Base-by-base conservation (phyloP, 2,113 vertebrate species). In the Uria aalge region DNA sequence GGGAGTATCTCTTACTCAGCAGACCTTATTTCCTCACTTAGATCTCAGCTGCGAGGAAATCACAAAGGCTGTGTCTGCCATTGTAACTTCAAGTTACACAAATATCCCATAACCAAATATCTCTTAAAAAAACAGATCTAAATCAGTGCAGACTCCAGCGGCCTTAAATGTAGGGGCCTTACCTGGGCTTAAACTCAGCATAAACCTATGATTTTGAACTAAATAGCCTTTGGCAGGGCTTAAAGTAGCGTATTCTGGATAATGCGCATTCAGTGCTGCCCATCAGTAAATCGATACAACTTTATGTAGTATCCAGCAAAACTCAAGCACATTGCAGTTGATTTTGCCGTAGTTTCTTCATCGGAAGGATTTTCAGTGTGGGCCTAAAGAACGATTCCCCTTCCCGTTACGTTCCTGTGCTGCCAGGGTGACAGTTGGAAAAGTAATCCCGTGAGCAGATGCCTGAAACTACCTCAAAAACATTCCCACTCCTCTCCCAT, bases 391-490 rank as follows among this genome's bases (percentile, higher is more conserved):
- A 27, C 30, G 2, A 45, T 40, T 50, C 47, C 63, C 27, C 4
- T n/a, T 10, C 38, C 36, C 1, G 1, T 32, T 13, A 11, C 0
- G 1, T 69, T 75, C 56, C 62, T 45, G 22, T 52, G 2, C 34
- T 59, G 48, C 34, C 47, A 26, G 50, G 41, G 52, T 66, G 57
- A 24, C 36, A 7, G 18, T 43, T 18, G 22, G 57, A 59, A 56
- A 57, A 30, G 27, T 15, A 72, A 77, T n/a, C 34, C 57, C 47
- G 43, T 52, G 60, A 79, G 29, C 2, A 2, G 47, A 15, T 60
- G 41, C 59, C 67, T 30, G 47, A 68, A 29, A 19, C 56, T 24
- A 32, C 32, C 48, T n/a, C 47, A 27, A 8, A 48, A 74, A 38
- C 24, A 55, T 14, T 55, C 66, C 55, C 5, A 1, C 16, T 63